Evolutionary conservation across 1,140 invertebrate genomes (phyloP).

Genomic region (Anadara kagoshimensis): DNA sequence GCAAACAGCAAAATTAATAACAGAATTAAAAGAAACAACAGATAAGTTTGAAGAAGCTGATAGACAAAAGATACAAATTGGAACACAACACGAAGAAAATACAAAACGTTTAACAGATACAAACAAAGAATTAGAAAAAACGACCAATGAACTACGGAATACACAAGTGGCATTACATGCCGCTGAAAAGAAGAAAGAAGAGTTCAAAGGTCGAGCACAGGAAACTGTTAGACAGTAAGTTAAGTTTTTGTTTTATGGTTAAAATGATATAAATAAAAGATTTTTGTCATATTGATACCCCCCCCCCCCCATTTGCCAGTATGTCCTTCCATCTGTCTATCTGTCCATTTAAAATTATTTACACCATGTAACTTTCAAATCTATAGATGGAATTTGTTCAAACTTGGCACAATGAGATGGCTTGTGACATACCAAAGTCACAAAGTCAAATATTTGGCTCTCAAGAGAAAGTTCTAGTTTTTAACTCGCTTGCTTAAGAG

Average conservation of each 20-base stretch:
- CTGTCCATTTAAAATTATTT: too few relatives aligned
- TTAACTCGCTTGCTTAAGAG: too few relatives aligned
- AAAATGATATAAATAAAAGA: not conserved
- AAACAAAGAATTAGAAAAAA: constrained; percentile 58
- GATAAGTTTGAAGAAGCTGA: constrained; percentile 65
- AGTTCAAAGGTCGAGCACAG: constrained; percentile 68
- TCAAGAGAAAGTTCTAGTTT: too few relatives aligned
- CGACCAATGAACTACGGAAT: constrained; percentile 55
- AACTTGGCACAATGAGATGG: too few relatives aligned
- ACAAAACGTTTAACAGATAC: constrained; percentile 52
- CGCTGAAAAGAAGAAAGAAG: constrained; percentile 67
- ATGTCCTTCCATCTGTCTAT: not conserved
- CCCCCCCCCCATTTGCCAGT: not conserved
- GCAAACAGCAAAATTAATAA: constrained; percentile 67
- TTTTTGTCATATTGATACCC: not conserved
- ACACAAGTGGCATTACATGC: constrained; percentile 62
- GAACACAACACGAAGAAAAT: constrained; percentile 63
- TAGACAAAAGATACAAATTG: constrained; percentile 53
- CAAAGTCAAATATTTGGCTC: too few relatives aligned
- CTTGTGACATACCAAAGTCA: too few relatives aligned
- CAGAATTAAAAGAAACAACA: constrained; percentile 62
- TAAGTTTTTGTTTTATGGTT: not conserved
- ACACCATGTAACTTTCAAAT: not conserved
- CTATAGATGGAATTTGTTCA: too few relatives aligned
- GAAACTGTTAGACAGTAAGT: constrained; percentile 72